Evolutionary conservation across 2,888 invertebrate genomes (phyloP).

Genomic region (Bembecia ichneumoniformis): DNA sequence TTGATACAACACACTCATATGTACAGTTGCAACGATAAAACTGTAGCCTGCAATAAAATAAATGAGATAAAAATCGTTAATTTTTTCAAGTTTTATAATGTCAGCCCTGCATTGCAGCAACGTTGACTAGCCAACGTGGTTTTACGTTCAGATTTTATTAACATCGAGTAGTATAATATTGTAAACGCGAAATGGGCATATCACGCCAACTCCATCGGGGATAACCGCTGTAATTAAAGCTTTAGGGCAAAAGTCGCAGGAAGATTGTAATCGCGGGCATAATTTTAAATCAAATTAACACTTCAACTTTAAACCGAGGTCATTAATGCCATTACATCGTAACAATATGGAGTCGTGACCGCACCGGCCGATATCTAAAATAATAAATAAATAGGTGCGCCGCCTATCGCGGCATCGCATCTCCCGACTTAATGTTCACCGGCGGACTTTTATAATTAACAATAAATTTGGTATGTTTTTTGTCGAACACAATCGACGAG

Average conservation of each 20-base stretch:
- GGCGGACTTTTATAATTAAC: constrained; percentile 71
- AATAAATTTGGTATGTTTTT: constrained; percentile 70
- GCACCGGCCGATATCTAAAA: constrained; percentile 63
- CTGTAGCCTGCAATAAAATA: constrained; percentile 24
- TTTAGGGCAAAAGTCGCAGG: constrained; percentile 61
- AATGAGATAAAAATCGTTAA: constrained; percentile 36
- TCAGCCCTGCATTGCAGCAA: constrained; percentile 37
- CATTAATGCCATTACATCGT: constrained; percentile 67
- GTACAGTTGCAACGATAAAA: constrained; percentile 26
- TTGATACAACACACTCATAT: constrained; percentile 27
- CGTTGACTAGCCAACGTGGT: constrained; percentile 27
- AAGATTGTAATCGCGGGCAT: constrained; percentile 64
- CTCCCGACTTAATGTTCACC: constrained; percentile 62
- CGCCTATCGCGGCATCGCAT: constrained; percentile 58
- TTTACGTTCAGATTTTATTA: constrained; percentile 34
- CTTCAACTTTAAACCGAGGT: constrained; percentile 71
- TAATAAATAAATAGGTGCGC: constrained; percentile 69
- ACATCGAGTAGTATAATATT: constrained; percentile 19
- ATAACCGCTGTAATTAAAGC: constrained; percentile 61
- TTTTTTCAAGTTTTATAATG: constrained; percentile 38
- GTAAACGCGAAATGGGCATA: constrained; percentile 27
- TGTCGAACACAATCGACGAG: constrained; percentile 34
- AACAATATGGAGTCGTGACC: constrained; percentile 71
- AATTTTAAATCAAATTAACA: constrained; percentile 73
- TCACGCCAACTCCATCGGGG: constrained; percentile 47